Conservation (phyloP, 2,888 invertebrate species). For the Catotricha subobsoleta region DNA sequence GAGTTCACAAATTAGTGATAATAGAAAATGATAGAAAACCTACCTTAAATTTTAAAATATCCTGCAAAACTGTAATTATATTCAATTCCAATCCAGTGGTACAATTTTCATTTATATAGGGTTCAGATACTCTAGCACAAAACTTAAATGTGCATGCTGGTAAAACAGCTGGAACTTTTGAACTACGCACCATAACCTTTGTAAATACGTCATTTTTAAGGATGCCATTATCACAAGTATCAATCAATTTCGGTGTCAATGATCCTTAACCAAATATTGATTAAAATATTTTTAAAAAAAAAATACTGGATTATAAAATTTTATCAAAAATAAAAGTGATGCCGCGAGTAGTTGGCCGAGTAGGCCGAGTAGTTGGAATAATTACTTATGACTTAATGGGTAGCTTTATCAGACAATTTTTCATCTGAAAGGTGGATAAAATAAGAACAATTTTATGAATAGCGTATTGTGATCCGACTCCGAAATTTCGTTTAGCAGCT, state of each 20-base stretch:
- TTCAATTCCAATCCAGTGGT: slow-evolving; percentile 31
- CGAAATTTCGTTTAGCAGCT: too few relatives aligned
- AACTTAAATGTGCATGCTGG: slow-evolving; percentile 32
- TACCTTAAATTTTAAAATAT: slow-evolving; percentile 25
- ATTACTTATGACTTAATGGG: too few relatives aligned
- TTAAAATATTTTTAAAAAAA: not conserved
- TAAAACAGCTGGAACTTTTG: slow-evolving; percentile 26
- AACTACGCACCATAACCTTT: too few relatives aligned
- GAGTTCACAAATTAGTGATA: too few relatives aligned
- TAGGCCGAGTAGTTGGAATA: too few relatives aligned
- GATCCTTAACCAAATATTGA: slow-evolving; percentile 1
- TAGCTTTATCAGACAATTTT: too few relatives aligned
- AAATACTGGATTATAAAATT: too few relatives aligned
- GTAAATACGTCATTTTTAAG: not conserved
- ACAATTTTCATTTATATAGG: slow-evolving; percentile 32
- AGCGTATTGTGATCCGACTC: too few relatives aligned
- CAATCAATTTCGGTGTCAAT: slow-evolving; percentile 1
- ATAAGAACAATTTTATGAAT: too few relatives aligned
- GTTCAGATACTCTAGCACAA: slow-evolving; percentile 33
- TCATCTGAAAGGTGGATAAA: too few relatives aligned
- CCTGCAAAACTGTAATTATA: slow-evolving; percentile 25
- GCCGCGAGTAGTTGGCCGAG: too few relatives aligned
- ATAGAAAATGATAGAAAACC: slow-evolving; percentile 12
- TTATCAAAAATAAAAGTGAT: too few relatives aligned
- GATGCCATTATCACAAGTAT: slow-evolving; percentile 5